Evolutionary conservation across 2,113 vertebrate genomes (phyloP).

Genomic region (Peromyscus maniculatus): DNA sequence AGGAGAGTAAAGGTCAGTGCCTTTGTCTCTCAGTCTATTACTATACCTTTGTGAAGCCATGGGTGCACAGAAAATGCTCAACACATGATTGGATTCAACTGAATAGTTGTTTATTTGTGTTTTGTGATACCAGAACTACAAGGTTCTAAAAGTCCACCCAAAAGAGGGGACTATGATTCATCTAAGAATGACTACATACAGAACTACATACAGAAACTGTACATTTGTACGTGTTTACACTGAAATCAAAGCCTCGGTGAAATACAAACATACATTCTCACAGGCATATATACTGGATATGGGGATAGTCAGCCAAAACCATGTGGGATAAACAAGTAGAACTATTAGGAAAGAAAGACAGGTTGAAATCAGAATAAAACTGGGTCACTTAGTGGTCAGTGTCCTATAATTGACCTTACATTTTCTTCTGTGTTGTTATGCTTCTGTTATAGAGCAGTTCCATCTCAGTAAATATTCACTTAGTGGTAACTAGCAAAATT

Average conservation of each 20-base stretch:
- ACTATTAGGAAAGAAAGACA: conserved; percentile 37
- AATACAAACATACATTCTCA: neutral
- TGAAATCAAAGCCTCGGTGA: neutral
- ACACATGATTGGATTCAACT: conserved; percentile 1
- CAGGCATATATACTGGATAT: no score
- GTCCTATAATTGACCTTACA: neutral
- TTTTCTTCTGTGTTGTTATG: neutral
- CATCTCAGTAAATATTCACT: conserved; percentile 7
- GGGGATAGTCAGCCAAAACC: neutral
- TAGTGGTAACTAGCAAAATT: conserved; percentile 36
- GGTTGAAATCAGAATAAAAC: conserved; percentile 55
- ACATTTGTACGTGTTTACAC: conserved; percentile 1
- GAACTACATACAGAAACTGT: neutral
- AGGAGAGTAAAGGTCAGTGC: neutral
- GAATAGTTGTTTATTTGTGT: conserved; percentile 38
- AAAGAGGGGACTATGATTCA: neutral
- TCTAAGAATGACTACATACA: neutral
- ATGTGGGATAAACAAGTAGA: neutral
- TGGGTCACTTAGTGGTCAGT: neutral
- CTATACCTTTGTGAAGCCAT: neutral
- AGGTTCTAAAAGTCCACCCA: neutral
- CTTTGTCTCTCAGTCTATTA: neutral
- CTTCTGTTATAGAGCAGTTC: neutral
- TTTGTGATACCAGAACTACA: conserved; percentile 10
- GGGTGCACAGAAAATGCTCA: neutral